Evolutionary conservation across 1,140 invertebrate genomes (phyloP), one percentile per base, ranked within the genome.

Genomic region (Drosophila yakuba): DNA sequence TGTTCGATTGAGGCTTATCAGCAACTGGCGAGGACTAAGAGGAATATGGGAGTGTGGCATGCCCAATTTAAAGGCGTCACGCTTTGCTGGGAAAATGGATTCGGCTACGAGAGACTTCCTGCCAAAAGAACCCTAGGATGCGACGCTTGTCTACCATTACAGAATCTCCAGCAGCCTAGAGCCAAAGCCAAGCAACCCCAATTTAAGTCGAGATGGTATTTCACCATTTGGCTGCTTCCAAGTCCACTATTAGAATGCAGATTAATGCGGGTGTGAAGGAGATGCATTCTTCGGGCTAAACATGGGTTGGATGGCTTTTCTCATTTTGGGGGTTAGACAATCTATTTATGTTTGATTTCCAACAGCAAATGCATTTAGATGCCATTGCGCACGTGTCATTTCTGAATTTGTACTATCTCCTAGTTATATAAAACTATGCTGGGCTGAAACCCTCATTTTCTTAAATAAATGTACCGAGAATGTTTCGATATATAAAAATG

Each of bases 1-100:
- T 50, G 75, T 74, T 74, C 74, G 83, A 81, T 88, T 88, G 79
- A 62, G 83, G 41, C 83, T 86, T 86, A 86, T 86, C 83, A 86
- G 66, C 75, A 66, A 64, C 78, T 52, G 69, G 50, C 47, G 56
- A 15, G 23, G 28, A 32, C 28, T 23, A 17, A 14, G 14, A 35
- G 67, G 25, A 15, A 35, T 32, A 36, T 36, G 51, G 60, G 66
- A 54, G 32, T 38, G 55, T 44, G 73, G 69, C 82, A 67, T 74
- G 82, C 82, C 74, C 82, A 86, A 85, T 81, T 85, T 78, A 72
- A 78, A 75, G 82, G 44, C 78, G 82, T 86, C 80, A 82, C 74
- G 81, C 66, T 74, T 75, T 66, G 56, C 44, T 32, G 20, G 35
- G 68, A 75, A 73, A 64, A 59, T 67, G 59, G 44, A 59, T 80